Evolutionary conservation across 2,888 invertebrate genomes (phyloP).

Genomic region (Alloscopus bannaensis): DNA sequence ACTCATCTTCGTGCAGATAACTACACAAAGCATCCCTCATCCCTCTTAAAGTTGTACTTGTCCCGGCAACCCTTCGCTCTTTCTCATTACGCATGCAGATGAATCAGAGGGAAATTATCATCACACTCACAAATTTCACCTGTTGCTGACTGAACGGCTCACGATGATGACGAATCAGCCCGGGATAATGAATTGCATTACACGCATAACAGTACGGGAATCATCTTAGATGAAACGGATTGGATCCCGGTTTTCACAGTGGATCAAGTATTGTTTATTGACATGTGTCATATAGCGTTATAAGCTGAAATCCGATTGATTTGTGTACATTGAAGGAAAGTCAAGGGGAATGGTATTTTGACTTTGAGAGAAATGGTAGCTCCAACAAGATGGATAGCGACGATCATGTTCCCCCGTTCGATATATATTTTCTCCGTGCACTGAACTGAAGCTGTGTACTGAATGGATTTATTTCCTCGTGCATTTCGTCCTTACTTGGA

Average conservation of each 20-base stretch:
- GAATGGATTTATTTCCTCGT: neutral
- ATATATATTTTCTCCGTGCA: too few relatives aligned
- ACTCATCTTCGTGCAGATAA: constrained; percentile 25
- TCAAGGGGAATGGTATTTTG: constrained; percentile 20
- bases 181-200: constrained; percentile 31
- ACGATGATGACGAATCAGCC: constrained; percentile 34
- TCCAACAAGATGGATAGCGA: neutral
- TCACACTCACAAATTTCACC: constrained; percentile 1
- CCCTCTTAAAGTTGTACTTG: too few relatives aligned
- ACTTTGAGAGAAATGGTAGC: too few relatives aligned
- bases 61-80: too few relatives aligned
- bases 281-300: constrained; percentile 58
- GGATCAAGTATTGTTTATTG: constrained; percentile 28
- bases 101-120: constrained; percentile 32
- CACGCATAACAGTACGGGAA: constrained; percentile 2
- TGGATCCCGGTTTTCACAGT: constrained; percentile 44
- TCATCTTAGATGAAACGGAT: constrained; percentile 43
- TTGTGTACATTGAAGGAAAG: constrained; percentile 12
- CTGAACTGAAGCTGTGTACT: neutral
- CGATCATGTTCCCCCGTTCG: neutral
- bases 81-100: constrained; percentile 57
- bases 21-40: constrained; percentile 2
- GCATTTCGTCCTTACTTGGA: constrained; percentile 42
- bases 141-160: constrained; percentile 17
- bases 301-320: constrained; percentile 42